Evolutionary conservation across 2,113 vertebrate species (phyloP).

Genomic region (Pantherophis guttatus): DNA sequence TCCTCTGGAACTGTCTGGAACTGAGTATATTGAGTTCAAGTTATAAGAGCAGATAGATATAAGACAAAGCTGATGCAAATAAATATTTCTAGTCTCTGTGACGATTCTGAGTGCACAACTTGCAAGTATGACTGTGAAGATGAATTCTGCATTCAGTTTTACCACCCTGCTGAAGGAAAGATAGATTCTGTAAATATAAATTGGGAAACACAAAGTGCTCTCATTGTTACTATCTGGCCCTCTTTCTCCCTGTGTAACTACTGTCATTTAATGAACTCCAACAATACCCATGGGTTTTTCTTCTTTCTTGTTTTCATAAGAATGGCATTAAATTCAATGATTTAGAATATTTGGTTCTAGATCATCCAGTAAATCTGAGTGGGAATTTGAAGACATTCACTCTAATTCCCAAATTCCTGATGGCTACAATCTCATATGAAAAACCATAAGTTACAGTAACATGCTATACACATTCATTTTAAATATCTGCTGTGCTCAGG

Average conservation of each 20-base stretch:
- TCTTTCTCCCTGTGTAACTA: neutral
- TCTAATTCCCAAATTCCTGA: neutral
- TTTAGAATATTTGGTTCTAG: neutral
- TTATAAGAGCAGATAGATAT: neutral
- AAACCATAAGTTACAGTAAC: neutral
- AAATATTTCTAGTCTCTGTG: neutral
- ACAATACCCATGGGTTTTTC: neutral
- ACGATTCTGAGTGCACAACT: neutral
- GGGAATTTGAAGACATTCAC: neutral
- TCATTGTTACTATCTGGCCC: neutral
- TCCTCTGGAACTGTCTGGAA: neutral
- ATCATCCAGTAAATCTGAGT: neutral
- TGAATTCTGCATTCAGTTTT: neutral
- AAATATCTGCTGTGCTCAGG: neutral
- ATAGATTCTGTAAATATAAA: neutral
- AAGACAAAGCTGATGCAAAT: neutral
- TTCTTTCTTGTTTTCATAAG: neutral
- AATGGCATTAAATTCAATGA: neutral
- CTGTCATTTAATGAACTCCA: neutral
- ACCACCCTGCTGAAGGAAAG: neutral
- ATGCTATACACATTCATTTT: neutral
- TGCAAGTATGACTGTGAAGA: neutral
- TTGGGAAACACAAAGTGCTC: neutral
- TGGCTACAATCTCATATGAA: neutral
- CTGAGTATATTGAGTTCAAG: neutral